Conservation (phyloP, 1,140 invertebrate genomes). For the Oscheius sp. region DNA sequence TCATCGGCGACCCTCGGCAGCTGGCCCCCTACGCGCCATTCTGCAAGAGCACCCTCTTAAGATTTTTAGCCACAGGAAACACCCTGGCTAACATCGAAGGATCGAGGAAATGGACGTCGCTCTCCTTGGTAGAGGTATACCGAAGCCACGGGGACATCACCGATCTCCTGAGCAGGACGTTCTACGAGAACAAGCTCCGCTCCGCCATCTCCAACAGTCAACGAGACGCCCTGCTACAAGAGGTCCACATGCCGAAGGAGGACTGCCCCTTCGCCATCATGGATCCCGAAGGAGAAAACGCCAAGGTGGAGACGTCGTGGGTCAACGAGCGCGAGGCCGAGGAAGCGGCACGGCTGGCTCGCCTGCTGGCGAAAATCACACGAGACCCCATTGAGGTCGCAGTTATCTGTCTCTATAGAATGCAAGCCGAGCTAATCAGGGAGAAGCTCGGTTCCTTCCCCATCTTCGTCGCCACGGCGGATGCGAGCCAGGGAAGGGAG, state of each 20-base stretch:
- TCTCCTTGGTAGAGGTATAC: not conserved
- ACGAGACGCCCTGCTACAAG: not conserved
- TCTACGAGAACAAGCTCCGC: not conserved
- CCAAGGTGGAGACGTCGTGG: no score
- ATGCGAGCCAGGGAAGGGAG: no score
- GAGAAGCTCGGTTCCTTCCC: no score
- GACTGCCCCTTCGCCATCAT: not conserved
- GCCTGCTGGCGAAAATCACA: no score
- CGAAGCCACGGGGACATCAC: not conserved
- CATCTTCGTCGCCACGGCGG: no score
- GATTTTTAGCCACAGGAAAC: not conserved
- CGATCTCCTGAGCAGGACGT: not conserved
- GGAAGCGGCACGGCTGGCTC: no score
- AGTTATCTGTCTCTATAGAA: no score
- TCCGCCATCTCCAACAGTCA: no score
- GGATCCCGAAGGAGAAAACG: no score
- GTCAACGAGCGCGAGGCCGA: no score
- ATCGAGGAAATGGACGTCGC: not conserved
- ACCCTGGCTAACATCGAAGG: not conserved
- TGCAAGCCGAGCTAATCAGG: no score
- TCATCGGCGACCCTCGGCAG: not conserved
- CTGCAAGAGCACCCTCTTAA: not conserved
- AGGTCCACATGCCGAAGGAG: not conserved
- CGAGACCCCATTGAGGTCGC: no score
- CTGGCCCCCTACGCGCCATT: not conserved